These are phyloP conservation scores for Eristalis tenax DNA, from an alignment of 2,888 invertebrate genomes.

Conservation along the genomic window DNA sequence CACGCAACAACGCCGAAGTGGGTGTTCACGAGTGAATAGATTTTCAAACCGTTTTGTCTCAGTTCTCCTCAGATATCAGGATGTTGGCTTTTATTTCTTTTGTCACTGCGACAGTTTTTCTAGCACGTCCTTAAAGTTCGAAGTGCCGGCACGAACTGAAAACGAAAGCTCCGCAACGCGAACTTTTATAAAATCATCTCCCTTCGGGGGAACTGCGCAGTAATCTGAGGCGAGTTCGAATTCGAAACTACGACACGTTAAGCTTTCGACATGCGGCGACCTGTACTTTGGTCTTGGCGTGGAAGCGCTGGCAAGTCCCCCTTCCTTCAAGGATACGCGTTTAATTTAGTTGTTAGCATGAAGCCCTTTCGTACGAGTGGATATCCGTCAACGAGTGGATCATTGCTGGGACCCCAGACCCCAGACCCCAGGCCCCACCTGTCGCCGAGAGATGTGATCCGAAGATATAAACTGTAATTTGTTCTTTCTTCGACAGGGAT, in stretches of 20 bases:
- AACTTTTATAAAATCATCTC: slow-evolving; percentile 60
- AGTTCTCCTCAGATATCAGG: not conserved
- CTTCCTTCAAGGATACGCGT: slow-evolving; percentile 47
- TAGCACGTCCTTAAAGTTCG: slow-evolving; percentile 52
- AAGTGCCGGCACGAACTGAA: slow-evolving; percentile 71
- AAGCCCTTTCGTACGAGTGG: slow-evolving; percentile 52
- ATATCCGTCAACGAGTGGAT: slow-evolving; percentile 21
- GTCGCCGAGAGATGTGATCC: slow-evolving; percentile 22
- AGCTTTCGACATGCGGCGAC: slow-evolving; percentile 43
- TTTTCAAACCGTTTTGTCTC: not conserved
- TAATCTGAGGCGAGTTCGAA: not conserved
- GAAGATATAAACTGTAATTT: slow-evolving; percentile 50
- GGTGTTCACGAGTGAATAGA: not conserved
- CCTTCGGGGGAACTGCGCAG: slow-evolving; percentile 53
- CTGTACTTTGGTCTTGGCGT: slow-evolving; percentile 5
- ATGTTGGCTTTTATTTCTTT: not conserved
- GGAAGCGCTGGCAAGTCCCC: not conserved
- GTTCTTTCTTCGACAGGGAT: slow-evolving; percentile 20
- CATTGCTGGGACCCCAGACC: slow-evolving; percentile 52
- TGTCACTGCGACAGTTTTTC: not conserved
- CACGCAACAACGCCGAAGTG: not conserved
- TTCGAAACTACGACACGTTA: slow-evolving; percentile 43
- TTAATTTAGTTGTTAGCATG: slow-evolving; percentile 64
- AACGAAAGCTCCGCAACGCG: slow-evolving; percentile 57
- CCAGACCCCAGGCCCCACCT: slow-evolving; percentile 15